Evolutionary conservation across 2,113 vertebrate species (phyloP), one percentile per base, ranked within the genome.

Genomic region (Calyptomena viridis): DNA sequence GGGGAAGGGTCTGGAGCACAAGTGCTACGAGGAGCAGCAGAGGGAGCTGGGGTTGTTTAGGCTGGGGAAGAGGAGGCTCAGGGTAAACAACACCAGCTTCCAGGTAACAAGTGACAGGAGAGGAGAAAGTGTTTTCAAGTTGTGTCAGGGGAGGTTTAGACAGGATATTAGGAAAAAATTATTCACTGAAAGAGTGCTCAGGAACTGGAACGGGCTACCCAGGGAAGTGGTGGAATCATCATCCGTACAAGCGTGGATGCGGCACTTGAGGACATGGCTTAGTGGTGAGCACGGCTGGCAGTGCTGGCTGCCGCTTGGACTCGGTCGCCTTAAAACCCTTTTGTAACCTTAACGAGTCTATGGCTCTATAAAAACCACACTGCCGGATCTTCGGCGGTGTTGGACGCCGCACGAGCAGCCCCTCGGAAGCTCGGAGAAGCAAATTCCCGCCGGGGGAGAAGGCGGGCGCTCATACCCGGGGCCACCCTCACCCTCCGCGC

Each of bases 371-470:
- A 56, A 75, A 21, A 1, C 11, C 5, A 11, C 2, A 1, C 31
- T 4, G 6, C 27, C 4, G 1, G 11, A 6, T 28, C 17, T 15
- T 0, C 2, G 12, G 46, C 7, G 8, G 73, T 28, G 11, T 1
- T 12, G n/a, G 53, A 63, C 6, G 10, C 6, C 17, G 20, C 17
- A 5, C 1, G 2, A 21, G 2, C 11, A 1, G 27, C 13, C 3
- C 9, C 14, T 2, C 1, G 9, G 42, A 8, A 4, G 30, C 42
- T 47, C 24, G 7, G 18, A 1, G 6, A 8, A 10, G 1, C 1
- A 14, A 8, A 3, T 5, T 2, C 3, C 25, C 2, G 0, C 10
- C 4, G 1, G 0, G 1, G 8, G 7, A 8, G 6, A 5, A 8
- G 0, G 10, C 30, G 5, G 14, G 6, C 31, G 0, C 72, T 10